Evolutionary conservation across 2,797 vertebrate genomes (phyloP), one percentile per base, ranked within the genome.

Genomic region (Harpagifer antarcticus): DNA sequence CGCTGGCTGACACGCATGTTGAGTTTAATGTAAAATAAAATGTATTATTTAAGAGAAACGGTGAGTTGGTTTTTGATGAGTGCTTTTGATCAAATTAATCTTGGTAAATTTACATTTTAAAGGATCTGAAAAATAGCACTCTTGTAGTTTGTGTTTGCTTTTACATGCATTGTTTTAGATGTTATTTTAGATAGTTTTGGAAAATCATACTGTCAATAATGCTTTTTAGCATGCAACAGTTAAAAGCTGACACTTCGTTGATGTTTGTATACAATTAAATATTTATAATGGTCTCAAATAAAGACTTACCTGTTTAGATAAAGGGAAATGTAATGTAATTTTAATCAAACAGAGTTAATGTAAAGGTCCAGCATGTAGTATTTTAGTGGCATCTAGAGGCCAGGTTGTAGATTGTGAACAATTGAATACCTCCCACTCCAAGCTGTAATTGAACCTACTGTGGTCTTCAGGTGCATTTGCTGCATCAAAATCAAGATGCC

Each of bases 1-100:
- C 42, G 27, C 63, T 45, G 63, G n/a, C 69, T 69, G 58, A 58
- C 40, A 57, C 55, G 50, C 60, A 45, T 37, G 65, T 55, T 60
- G 6, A 62, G 61, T 74, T 61, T 56, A 61, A 79, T 58, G 27
- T 27, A 27, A 27, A 27, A 27, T 27, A 5, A 27, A 27, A 27
- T 27, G 27, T 27, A 27, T 27, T 27, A 5, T 27, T 27, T 27
- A 5, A 27, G 27, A 66, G 27, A 68, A 78, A 68, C 55, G 43
- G 42, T 5, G 54, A 53, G 63, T 72, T 74, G 53, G 50, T 33
- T 48, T 65, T n/a, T 50, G 54, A 72, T 72, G 37, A 3, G 27
- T n/a, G 8, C 40, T 14, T 67, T 19, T 47, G 14, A 44, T 14
- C 58, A 61, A 53, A 13, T 31, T 23, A 19, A 27, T 56, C 66